Evolutionary conservation across 2,113 vertebrate species (phyloP).

Genomic region (Gopherus flavomarginatus): DNA sequence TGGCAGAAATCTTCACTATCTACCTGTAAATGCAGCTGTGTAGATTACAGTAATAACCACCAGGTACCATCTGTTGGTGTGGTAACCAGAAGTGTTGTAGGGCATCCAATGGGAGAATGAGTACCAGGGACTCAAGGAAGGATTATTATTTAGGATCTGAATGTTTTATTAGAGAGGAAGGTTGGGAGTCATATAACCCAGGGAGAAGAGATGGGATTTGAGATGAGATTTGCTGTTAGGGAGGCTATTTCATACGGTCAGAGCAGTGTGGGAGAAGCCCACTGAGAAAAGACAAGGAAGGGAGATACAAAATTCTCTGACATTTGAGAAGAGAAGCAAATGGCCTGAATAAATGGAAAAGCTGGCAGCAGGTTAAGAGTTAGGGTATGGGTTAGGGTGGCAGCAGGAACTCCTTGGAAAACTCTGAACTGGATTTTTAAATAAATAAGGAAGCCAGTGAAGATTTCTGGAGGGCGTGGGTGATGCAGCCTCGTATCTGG

Average conservation of each 20-base stretch:
- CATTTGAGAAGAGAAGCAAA: background rate
- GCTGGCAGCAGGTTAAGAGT: background rate
- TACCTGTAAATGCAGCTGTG: background rate
- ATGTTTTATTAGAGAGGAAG: background rate
- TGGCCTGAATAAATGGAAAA: constrained; percentile 3
- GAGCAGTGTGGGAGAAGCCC: too few relatives aligned
- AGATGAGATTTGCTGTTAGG: too few relatives aligned
- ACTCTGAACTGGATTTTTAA: background rate
- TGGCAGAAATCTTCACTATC: background rate
- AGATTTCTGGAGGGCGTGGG: background rate
- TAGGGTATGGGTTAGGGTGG: background rate
- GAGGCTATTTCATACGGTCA: too few relatives aligned
- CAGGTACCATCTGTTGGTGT: background rate
- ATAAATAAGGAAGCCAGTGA: background rate
- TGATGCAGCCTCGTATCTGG: background rate
- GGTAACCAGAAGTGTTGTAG: background rate
- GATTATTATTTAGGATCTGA: background rate
- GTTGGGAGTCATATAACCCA: too few relatives aligned
- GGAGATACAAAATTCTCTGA: background rate
- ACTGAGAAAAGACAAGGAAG: background rate
- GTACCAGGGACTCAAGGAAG: background rate
- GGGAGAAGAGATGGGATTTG: too few relatives aligned
- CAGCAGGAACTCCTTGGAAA: background rate
- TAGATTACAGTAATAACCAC: background rate
- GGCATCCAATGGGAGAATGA: background rate